Conservation (phyloP, 2,797 vertebrate genomes). For the Cuniculus paca region DNA sequence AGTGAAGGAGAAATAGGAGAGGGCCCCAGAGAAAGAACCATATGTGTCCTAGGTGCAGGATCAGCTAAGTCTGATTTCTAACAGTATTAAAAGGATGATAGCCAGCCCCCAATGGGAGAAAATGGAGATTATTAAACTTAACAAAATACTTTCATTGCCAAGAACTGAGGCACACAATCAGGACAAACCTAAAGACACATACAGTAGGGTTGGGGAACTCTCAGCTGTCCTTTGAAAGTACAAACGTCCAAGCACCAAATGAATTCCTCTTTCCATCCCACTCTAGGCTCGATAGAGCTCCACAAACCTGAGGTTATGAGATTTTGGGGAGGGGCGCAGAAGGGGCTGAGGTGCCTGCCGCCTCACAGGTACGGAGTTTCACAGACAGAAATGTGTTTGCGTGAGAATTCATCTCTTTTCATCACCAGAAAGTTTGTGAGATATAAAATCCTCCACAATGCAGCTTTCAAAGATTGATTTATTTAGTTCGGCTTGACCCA, state of each 20-base stretch:
- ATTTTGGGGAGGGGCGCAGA: not conserved
- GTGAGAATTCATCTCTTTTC: not conserved
- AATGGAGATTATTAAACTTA: not conserved
- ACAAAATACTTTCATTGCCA: not conserved
- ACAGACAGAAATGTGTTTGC: not conserved
- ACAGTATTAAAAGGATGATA: not conserved
- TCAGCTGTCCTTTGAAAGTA: not conserved
- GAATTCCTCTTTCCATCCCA: not conserved
- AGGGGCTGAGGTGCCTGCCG: not conserved
- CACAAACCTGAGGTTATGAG: not conserved
- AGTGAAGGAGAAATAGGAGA: not conserved
- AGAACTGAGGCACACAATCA: not conserved
- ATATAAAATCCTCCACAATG: not conserved
- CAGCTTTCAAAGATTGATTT: not conserved
- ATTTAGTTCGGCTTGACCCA: not conserved
- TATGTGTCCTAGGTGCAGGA: not conserved
- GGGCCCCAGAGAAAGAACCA: not conserved
- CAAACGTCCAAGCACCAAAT: not conserved
- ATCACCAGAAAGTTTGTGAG: not conserved
- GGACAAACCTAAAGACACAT: not conserved
- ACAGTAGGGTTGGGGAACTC: not conserved
- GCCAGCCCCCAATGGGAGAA: not conserved
- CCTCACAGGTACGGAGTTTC: not conserved
- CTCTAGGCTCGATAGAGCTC: fast-evolving
- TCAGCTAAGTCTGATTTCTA: not conserved